A percentile compares a stretch with the other conserved stretches of the same genome.
Conservation (phyloP, 2,797 vertebrate genomes). For the Bryconaethiops microstoma region DNA sequence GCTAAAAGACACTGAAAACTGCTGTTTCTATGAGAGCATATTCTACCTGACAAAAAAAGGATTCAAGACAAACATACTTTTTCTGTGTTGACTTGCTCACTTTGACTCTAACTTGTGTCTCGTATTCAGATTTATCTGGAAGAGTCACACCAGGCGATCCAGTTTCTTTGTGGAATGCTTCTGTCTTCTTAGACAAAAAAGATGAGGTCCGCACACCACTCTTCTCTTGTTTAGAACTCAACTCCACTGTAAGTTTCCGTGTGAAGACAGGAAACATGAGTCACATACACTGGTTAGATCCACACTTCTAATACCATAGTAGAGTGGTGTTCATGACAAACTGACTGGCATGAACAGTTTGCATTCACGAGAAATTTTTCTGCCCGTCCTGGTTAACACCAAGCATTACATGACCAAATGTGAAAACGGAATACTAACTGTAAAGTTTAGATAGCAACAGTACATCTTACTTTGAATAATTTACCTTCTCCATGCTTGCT, state of each 20-base stretch:
- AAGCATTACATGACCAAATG: background rate
- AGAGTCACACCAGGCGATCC: conserved; percentile 55
- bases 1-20: too few species aligned
- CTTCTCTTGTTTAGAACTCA: background rate
- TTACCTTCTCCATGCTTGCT: conserved; percentile 80
- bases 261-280: background rate
- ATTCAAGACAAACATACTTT: conserved; percentile 60
- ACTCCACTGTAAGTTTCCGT: background rate
- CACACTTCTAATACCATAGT: background rate
- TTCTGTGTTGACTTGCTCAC: conserved; percentile 75
- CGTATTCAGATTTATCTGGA: conserved; percentile 62
- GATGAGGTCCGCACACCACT: background rate
- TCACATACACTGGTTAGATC: background rate
- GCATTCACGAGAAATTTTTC: background rate
- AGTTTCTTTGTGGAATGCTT: background rate
- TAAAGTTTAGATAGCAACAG: background rate
- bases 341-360: background rate
- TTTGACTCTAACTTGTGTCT: conserved; percentile 70
- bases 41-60: background rate
- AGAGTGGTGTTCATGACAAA: conserved; percentile 20
- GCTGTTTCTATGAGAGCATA: too few species aligned
- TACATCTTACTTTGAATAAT: background rate
- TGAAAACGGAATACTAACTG: background rate
- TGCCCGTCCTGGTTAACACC: background rate
- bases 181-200: conserved; percentile 3